Percentiles rank a stretch among this genome's conserved stretches.
These are phyloP conservation scores for Gorsachius goisagi DNA, from an alignment of 2,113 vertebrate genomes.

Conservation along the genomic window DNA sequence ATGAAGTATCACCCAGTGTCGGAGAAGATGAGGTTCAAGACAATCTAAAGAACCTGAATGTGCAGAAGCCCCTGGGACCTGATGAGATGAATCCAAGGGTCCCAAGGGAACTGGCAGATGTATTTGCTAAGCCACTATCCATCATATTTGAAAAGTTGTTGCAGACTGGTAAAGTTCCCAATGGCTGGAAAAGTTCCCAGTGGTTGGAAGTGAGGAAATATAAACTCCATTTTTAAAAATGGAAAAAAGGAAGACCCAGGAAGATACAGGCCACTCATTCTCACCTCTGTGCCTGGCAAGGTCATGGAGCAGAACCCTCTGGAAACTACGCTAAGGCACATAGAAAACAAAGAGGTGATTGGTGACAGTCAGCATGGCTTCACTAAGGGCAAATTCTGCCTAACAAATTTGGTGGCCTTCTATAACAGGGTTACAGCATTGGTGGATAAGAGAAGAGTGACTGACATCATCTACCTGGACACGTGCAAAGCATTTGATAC, in stretches of 20 bases:
- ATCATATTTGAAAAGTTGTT: background rate
- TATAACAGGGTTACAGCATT: rapidly evolving
- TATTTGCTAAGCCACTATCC: background rate
- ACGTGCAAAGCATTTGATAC: background rate
- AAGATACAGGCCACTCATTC: background rate
- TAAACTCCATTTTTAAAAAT: background rate
- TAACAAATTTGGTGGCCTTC: background rate
- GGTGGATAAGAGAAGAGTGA: background rate
- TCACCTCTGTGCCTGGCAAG: background rate
- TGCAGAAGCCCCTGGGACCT: background rate
- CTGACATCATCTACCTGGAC: background rate
- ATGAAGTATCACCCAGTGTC: rapidly evolving
- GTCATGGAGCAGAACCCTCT: too few species aligned
- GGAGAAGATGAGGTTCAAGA: background rate
- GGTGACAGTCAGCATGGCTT: background rate
- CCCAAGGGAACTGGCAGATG: background rate
- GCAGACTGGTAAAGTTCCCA: background rate
- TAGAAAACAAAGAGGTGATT: background rate
- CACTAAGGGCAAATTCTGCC: background rate
- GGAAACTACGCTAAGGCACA: background rate
- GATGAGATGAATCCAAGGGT: background rate
- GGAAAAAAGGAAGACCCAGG: background rate
- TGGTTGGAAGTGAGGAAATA: background rate
- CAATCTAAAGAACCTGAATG: background rate
- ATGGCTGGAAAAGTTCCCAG: background rate